Percentiles rank a stretch among this genome's conserved stretches.
These are phyloP conservation scores for Trachelus troglodyta DNA, from an alignment of 2,888 invertebrate species.

Conservation along the genomic window DNA sequence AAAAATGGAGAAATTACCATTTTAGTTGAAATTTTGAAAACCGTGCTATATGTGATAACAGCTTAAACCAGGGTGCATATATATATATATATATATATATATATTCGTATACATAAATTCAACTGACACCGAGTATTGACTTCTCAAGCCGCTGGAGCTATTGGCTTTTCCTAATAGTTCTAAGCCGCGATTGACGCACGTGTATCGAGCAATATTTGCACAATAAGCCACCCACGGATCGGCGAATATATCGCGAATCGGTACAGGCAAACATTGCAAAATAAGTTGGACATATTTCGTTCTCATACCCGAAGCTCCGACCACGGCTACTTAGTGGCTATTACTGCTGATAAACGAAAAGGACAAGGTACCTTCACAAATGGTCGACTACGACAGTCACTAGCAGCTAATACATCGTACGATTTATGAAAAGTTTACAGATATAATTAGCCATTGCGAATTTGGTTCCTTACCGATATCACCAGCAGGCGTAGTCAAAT, in stretches of 20 bases:
- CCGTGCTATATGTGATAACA: neutral
- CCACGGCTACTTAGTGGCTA: neutral
- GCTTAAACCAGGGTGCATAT: too few species aligned
- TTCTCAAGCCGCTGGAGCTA: conserved; percentile 1
- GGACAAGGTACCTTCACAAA: neutral
- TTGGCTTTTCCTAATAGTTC: conserved; percentile 16
- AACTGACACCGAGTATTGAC: neutral
- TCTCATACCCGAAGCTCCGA: neutral
- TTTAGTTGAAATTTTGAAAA: neutral
- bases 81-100: too few species aligned
- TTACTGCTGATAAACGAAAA: neutral
- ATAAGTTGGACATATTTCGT: neutral
- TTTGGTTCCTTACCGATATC: neutral
- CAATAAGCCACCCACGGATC: conserved; percentile 16
- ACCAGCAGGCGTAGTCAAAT: neutral
- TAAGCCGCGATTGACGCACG: conserved; percentile 19
- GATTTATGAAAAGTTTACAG: neutral
- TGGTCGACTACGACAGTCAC: neutral
- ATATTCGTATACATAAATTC: too few species aligned
- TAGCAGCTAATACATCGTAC: neutral
- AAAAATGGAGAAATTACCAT: neutral
- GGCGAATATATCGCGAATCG: conserved; percentile 3
- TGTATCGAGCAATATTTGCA: neutral
- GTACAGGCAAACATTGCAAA: neutral
- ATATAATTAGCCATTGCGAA: neutral